These are phyloP conservation scores for Passer montanus DNA, from an alignment of 2,113 vertebrate genomes.

Conservation along the genomic window DNA sequence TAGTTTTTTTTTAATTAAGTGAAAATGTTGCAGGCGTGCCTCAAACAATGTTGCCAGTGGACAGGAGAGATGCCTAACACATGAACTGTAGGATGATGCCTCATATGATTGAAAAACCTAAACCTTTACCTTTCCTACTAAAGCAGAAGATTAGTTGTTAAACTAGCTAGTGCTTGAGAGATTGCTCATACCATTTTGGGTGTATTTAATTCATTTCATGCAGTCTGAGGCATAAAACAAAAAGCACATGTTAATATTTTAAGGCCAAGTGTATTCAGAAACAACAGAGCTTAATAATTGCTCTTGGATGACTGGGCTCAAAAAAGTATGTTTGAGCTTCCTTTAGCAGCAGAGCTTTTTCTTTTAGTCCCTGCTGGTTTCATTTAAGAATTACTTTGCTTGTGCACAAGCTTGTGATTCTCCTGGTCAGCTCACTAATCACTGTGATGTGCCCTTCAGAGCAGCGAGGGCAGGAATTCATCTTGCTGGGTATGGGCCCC, in stretches of 20 bases:
- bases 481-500: fast-evolving
- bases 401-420: not conserved
- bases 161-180: not conserved
- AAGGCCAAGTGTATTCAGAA: slow-evolving; percentile 12
- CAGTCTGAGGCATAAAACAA: slow-evolving; percentile 41
- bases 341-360: not conserved
- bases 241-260: slow-evolving; percentile 47
- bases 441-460: not conserved
- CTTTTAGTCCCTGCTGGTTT: slow-evolving; percentile 7
- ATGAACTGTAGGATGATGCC: not conserved
- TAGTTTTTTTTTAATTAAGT: not conserved
- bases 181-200: slow-evolving; percentile 35
- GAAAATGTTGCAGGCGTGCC: slow-evolving; percentile 5
- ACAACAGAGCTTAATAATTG: not conserved
- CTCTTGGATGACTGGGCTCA: slow-evolving; percentile 21
- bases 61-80: not conserved
- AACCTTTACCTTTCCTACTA: not conserved
- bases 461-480: not conserved
- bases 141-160: not conserved
- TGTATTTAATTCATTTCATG: slow-evolving; percentile 16
- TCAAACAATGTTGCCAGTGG: not conserved
- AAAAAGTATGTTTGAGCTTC: not conserved
- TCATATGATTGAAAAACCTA: not conserved
- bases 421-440: not conserved
- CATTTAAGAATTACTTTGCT: not conserved